Evolutionary conservation across 53 echinoderm and acorn worm genomes (phyloP), one percentile per base, ranked within the genome.

Genomic region (Apostichopus leukothele): DNA sequence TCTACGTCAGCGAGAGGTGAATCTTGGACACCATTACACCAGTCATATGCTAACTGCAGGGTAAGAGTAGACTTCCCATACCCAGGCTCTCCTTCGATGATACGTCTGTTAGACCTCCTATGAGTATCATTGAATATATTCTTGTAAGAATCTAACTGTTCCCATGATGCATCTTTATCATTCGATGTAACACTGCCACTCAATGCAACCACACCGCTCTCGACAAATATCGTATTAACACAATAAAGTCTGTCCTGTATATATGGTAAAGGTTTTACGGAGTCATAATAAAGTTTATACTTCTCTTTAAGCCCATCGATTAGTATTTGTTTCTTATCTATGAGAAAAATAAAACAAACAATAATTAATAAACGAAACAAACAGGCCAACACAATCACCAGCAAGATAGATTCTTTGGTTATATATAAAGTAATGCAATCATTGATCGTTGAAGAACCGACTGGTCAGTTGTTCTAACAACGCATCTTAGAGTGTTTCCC

Each of bases 21-120:
- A 52, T 51, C 52, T 12, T 10, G 9, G 18, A n/a, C 53, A n/a
- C 10, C 14, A 51, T 78, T 78, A 78, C 78, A 78, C 78, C 78
- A 78, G 14, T 78, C 78, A 53, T 78, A 78, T 1, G 78, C 78
- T 52, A 78, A 13, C 78, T 78, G 51, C 4, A 78, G 51, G n/a
- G 51, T 14, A 5, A 78, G n/a, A 53, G 78, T 78, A 5, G 78
- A 78, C 11, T 78, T 78, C 5, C 76, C 76, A 76, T 76, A 76
- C 11, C 76, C 76, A 39, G 76, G 76, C 23, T 76, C 76, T 39
- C 53, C 78, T 19, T 78, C 52, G 14, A 78, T 51, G 27, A 78
- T 78, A 78, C 52, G 78, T 7, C 78, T 78, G 10, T 13, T 78
- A 3, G 53, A 51, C 51, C 51, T 53, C 53, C 9, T 51, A 5